Evolutionary conservation across 2,113 vertebrate genomes (phyloP).

Genomic region (Nestor notabilis): DNA sequence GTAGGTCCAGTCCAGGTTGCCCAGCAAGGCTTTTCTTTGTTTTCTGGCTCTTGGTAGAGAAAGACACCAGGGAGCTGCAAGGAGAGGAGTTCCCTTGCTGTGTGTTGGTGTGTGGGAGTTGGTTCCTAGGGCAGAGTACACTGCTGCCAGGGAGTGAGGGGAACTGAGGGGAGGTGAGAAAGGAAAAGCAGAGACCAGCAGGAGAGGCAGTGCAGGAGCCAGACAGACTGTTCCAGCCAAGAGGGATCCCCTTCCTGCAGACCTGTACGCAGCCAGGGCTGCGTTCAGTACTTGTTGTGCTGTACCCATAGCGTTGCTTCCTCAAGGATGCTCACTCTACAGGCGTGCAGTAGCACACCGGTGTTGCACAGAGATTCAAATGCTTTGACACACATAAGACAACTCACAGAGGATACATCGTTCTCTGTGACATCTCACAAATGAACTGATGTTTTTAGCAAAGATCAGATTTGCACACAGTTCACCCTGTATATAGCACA

Average conservation of each 20-base stretch:
- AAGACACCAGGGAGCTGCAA: background rate
- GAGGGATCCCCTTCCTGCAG: background rate
- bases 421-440: background rate
- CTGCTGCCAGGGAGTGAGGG: background rate
- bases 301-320: background rate
- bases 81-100: background rate
- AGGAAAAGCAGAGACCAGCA: background rate
- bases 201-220: background rate
- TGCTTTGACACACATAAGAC: background rate
- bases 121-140: background rate
- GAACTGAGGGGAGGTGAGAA: background rate
- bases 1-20: background rate
- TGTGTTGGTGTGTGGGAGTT: conserved; percentile 21
- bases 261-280: background rate
- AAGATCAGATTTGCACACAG: background rate
- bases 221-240: background rate
- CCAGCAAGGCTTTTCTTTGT: background rate
- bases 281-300: background rate
- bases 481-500: background rate
- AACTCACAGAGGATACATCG: background rate
- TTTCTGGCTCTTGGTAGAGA: background rate
- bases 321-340: background rate
- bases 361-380: background rate
- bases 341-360: background rate
- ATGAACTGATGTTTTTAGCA: rapidly evolving